These are phyloP conservation scores for Tetragnatha versicolor DNA, from an alignment of 1,140 invertebrate species.

Conservation along the genomic window DNA sequence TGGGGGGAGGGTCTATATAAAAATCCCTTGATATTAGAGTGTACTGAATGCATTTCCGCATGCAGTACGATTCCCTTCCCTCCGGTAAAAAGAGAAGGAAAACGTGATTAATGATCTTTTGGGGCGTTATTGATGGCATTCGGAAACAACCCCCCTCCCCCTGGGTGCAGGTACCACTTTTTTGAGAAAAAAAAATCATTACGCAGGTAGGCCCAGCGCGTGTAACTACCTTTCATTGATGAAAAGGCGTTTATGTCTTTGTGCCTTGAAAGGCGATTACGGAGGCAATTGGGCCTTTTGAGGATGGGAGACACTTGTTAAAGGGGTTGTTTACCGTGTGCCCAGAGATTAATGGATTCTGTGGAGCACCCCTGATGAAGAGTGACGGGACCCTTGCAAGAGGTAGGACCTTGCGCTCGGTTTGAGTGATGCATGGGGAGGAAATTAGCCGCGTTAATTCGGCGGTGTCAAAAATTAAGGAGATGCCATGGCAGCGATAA, in stretches of 20 bases:
- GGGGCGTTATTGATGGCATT: conserved; percentile 48
- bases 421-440: not conserved
- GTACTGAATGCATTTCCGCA: conserved; percentile 47
- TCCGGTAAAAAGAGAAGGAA: not conserved
- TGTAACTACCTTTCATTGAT: too few relatives aligned
- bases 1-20: not conserved
- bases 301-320: conserved; percentile 43
- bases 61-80: not conserved
- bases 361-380: not conserved
- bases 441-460: not conserved
- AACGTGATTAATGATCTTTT: conserved; percentile 49
- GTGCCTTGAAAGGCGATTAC: not conserved
- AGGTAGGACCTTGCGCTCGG: not conserved
- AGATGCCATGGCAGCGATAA: too few relatives aligned
- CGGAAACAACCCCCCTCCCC: conserved; percentile 33
- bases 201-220: conserved; percentile 1
- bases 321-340: conserved; percentile 21
- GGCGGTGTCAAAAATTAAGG: too few relatives aligned
- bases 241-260: conserved; percentile 31
- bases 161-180: conserved; percentile 32
- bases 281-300: conserved; percentile 11
- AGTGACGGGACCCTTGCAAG: too few relatives aligned
- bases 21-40: conserved; percentile 47
- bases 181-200: conserved; percentile 22
- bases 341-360: conserved; percentile 38